phyloP scores from a whole-genome alignment of 2,797 vertebrate species.

The Bucorvus abyssinicus region DNA sequence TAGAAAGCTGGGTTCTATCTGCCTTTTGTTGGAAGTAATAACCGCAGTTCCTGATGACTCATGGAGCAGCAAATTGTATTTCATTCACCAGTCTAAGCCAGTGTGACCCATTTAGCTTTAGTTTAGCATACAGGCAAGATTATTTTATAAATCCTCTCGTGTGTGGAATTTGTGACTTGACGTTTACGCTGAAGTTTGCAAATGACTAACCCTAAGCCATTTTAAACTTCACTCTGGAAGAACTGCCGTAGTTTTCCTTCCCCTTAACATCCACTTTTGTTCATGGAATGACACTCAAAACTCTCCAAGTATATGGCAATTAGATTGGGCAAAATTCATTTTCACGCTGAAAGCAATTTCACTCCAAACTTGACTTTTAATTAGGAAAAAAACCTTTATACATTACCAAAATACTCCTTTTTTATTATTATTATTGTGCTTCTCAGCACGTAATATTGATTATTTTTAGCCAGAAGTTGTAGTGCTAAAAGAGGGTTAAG shows the following conservation, averaged over 20 bases:
- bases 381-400: not conserved
- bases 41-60: not conserved
- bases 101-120: not conserved
- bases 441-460: not conserved
- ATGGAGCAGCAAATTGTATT: not conserved
- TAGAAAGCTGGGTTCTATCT: not conserved
- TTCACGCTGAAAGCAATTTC: not conserved
- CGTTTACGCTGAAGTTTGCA: not conserved
- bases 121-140: not conserved
- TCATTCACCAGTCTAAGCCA: not conserved
- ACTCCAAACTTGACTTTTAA: constrained; percentile 7
- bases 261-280: not conserved
- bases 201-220: not conserved
- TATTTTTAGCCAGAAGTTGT: constrained; percentile 24
- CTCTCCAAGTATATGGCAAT: not conserved
- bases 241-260: not conserved
- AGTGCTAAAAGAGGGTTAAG: not conserved
- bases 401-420: not conserved
- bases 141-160: not conserved
- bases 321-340: not conserved
- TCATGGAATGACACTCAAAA: not conserved
- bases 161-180: not conserved
- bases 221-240: not conserved
- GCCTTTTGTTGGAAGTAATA: not conserved
- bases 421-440: not conserved